Evolutionary conservation across 2,888 invertebrate genomes (phyloP), one percentile per base, ranked within the genome.

Genomic region (Conus canariensis): DNA sequence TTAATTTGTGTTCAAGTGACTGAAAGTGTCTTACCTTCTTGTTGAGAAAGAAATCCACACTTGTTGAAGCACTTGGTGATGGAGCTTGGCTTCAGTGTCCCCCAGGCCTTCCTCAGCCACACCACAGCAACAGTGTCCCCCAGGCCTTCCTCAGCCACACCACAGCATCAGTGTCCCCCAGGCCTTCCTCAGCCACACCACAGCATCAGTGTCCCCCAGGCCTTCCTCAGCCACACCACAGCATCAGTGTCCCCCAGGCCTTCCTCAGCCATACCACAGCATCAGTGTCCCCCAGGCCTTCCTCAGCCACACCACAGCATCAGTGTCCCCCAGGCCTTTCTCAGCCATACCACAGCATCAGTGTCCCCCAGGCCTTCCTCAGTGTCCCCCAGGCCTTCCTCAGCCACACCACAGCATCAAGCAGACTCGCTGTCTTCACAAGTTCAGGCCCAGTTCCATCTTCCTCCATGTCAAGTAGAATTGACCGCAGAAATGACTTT

Each of bases 241-340:
- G n/a, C n/a, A n/a, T 88, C 56, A 90, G 83, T 19, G 45, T 25
- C 45, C 30, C 60, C 90, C 90, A 90, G 45, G 90, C 90, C n/a
- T 30, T 60, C 67, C 77, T 88, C 56, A 64, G 70, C n/a, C 59
- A 90, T 2, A 67, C 16, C 45, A 90, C n/a, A n/a, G n/a, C n/a
- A n/a, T 88, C 56, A 90, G 83, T 19, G 45, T 25, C 45, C 30
- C 60, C 90, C 90, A 90, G 45, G 90, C 90, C n/a, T 30, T 60
- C 67, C 77, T 88, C 56, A 64, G 70, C n/a, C 59, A 90, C 16
- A 67, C 16, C 45, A 90, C n/a, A n/a, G n/a, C n/a, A n/a, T 88
- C 56, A 90, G 83, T 19, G 45, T 25, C 45, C 30, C 60, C 90
- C 90, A 90, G 45, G 90, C 90, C n/a, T 30, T 60, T 45, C 77